These are phyloP conservation scores for Phasianus colchicus DNA, from an alignment of 2,113 vertebrate genomes.

Conservation along the genomic window DNA sequence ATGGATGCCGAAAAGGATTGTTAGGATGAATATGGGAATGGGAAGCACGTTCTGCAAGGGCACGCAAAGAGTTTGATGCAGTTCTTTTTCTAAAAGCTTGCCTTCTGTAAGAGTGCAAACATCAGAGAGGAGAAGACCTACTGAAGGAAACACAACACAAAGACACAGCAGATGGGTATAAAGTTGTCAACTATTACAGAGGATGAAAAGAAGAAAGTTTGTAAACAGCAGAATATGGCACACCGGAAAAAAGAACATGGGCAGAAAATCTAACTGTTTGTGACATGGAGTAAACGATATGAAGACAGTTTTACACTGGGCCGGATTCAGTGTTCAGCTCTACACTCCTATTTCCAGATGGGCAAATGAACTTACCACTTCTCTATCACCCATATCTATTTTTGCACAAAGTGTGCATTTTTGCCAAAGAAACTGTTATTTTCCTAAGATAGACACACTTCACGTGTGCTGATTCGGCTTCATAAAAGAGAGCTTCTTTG, in stretches of 20 bases:
- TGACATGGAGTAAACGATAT: not conserved
- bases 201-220: not conserved
- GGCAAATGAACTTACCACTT: not conserved
- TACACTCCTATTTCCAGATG: not conserved
- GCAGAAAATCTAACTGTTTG: not conserved
- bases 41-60: not conserved
- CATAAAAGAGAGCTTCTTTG: rapidly evolving
- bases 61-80: not conserved
- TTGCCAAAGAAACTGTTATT: not conserved
- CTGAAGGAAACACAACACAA: not conserved
- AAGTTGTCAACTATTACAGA: not conserved
- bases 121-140: not conserved
- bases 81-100: not conserved
- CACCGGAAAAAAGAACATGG: not conserved
- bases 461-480: not conserved
- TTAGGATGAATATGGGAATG: not conserved
- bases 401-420: not conserved
- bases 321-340: not conserved
- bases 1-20: not conserved
- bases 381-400: not conserved
- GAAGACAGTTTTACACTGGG: not conserved
- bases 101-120: not conserved
- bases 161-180: not conserved
- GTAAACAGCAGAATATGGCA: not conserved
- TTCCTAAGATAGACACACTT: not conserved